These are phyloP conservation scores for Lepisosteus oculatus DNA, from an alignment of 2,113 vertebrate species.

Conservation along the genomic window DNA sequence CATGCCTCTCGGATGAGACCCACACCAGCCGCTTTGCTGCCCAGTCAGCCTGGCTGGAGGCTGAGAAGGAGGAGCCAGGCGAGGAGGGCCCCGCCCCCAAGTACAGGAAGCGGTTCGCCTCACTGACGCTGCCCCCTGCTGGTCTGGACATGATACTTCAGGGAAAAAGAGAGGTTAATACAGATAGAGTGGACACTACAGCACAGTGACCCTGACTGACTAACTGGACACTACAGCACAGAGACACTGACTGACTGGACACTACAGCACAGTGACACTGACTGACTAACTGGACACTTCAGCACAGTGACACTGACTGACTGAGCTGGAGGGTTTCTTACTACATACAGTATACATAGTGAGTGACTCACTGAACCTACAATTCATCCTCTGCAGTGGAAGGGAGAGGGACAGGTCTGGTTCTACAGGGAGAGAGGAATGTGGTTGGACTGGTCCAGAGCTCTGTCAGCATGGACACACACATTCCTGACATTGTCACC, in stretches of 20 bases:
- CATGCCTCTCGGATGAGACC: conserved; percentile 76
- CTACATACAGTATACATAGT: not conserved
- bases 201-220: not conserved
- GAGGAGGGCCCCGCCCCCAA: conserved; percentile 53
- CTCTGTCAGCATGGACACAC: too few relatives aligned
- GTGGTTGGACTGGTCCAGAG: too few relatives aligned
- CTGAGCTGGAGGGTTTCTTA: not conserved
- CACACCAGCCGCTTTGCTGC: conserved; percentile 73
- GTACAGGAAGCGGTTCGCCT: conserved; percentile 65
- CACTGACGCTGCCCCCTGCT: conserved; percentile 56
- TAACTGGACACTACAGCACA: too few relatives aligned
- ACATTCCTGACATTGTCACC: too few relatives aligned
- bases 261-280: too few relatives aligned
- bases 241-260: too few relatives aligned
- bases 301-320: too few relatives aligned
- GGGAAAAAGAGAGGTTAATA: conserved; percentile 25
- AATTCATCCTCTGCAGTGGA: too few relatives aligned
- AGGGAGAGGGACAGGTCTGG: too few relatives aligned
- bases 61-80: conserved; percentile 52
- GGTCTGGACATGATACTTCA: conserved; percentile 62
- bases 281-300: too few relatives aligned
- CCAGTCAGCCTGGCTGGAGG: conserved; percentile 75
- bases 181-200: not conserved
- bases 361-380: too few relatives aligned
- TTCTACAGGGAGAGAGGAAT: too few relatives aligned